Conservation (phyloP, 2,888 invertebrate genomes). For the Zhengitettix transpicula region DNA sequence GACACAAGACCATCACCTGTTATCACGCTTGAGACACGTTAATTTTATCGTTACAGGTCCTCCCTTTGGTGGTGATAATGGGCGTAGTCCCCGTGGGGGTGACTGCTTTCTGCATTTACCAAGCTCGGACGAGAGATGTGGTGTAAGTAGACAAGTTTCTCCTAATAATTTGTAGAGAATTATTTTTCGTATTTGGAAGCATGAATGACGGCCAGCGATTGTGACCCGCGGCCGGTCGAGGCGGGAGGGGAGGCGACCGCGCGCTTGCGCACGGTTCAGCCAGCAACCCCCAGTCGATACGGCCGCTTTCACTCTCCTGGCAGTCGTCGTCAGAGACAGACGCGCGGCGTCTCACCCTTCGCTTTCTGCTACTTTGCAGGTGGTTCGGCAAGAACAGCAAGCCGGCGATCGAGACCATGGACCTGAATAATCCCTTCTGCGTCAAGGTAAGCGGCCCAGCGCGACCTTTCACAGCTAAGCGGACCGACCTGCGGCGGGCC, state of each 20-base stretch:
- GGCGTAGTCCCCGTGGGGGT: not conserved
- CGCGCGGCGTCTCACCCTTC: conserved; percentile 24
- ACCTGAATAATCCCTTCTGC: conserved; percentile 16
- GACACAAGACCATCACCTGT: too few species aligned
- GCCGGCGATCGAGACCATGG: conserved; percentile 18
- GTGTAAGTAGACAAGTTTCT: conserved; percentile 9
- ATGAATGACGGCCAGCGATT: conserved; percentile 17
- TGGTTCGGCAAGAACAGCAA: not conserved
- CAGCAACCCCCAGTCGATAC: not conserved
- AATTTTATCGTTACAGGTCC: conserved; percentile 20
- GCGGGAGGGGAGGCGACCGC: conserved; percentile 27
- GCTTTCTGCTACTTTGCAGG: conserved; percentile 14
- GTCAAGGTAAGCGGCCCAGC: not conserved
- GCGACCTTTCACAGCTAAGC: conserved; percentile 1
- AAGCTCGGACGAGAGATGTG: conserved; percentile 8
- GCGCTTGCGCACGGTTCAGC: conserved; percentile 26
- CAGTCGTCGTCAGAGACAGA: conserved; percentile 24
- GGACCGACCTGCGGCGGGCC: conserved; percentile 28
- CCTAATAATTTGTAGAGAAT: not conserved
- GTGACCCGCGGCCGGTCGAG: conserved; percentile 20
- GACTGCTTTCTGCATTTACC: conserved; percentile 9
- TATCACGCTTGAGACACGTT: not conserved
- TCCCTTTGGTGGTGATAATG: conserved; percentile 15
- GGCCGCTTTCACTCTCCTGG: conserved; percentile 8
- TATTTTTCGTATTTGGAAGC: conserved; percentile 4